Conservation (phyloP, 2,797 vertebrate genomes). For the Hydrocynus forskahlii region DNA sequence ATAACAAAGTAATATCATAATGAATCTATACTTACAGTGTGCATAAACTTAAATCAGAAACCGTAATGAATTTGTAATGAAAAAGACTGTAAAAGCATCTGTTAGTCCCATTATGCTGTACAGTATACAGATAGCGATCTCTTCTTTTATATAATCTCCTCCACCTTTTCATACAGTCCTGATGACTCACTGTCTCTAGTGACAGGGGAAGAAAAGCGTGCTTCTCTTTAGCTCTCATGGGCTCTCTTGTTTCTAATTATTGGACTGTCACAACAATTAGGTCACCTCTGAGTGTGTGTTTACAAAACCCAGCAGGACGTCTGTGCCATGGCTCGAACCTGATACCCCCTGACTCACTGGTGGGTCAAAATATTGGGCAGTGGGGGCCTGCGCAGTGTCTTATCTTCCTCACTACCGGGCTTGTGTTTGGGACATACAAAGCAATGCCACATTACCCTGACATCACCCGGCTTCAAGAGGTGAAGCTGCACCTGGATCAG, state of each 20-base stretch:
- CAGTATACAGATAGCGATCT: conserved; percentile 21
- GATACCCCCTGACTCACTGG: conserved; percentile 53
- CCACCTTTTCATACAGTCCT: conserved; percentile 31
- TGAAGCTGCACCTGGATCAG: conserved; percentile 55
- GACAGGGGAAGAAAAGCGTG: conserved; percentile 59
- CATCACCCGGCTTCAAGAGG: conserved; percentile 32
- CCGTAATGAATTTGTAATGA: too few relatives aligned
- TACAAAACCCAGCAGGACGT: conserved; percentile 55
- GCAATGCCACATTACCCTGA: conserved; percentile 43
- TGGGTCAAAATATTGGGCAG: conserved; percentile 35
- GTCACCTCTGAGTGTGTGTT: conserved; percentile 68
- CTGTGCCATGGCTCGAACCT: conserved; percentile 51
- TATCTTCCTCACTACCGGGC: conserved; percentile 34
- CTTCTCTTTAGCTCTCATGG: conserved; percentile 64
- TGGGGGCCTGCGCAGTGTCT: conserved; percentile 27
- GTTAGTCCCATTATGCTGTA: neutral
- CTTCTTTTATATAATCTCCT: conserved; percentile 20
- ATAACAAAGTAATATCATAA: neutral
- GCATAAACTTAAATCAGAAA: too few relatives aligned
- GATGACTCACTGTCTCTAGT: conserved; percentile 55
- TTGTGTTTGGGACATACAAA: conserved; percentile 51
- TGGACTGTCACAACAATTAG: conserved; percentile 76
- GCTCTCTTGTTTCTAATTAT: conserved; percentile 67
- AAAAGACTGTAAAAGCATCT: neutral
- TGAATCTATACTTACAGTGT: neutral